phyloP scores from a whole-genome alignment of 2,113 vertebrate genomes.

The Ochotona curzoniae region DNA sequence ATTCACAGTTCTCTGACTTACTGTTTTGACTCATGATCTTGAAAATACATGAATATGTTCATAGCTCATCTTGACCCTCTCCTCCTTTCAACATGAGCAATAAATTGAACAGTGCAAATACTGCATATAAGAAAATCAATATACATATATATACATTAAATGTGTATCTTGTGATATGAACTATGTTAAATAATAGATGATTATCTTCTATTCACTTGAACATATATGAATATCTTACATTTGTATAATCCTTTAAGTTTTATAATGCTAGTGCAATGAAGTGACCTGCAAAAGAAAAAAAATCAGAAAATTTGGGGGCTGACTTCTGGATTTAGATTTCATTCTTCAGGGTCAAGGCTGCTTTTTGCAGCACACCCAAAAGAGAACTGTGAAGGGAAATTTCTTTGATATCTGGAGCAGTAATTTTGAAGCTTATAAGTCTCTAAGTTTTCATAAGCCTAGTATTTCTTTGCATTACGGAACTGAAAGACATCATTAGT shows the following conservation, averaged over 20 bases:
- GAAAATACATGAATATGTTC: background rate
- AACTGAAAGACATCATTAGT: conserved; percentile 57
- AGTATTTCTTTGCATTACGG: conserved; percentile 60
- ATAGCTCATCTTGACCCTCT: background rate
- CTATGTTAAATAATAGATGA: background rate
- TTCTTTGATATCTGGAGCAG: conserved; percentile 58
- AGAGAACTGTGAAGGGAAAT: conserved; percentile 22
- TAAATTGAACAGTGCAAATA: background rate
- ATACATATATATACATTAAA: background rate
- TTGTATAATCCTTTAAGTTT: background rate
- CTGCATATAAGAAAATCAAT: conserved; percentile 25
- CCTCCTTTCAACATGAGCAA: background rate
- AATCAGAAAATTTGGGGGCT: background rate
- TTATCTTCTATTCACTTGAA: background rate
- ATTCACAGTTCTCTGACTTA: background rate
- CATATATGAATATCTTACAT: background rate
- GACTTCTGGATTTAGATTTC: background rate
- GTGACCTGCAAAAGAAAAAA: conserved; percentile 41
- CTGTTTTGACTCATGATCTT: background rate
- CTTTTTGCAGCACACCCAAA: conserved; percentile 38
- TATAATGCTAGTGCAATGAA: background rate
- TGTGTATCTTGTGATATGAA: background rate
- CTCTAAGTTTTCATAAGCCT: conserved; percentile 59
- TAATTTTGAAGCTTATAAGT: conserved; percentile 54
- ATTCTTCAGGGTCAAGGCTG: background rate